Conservation (phyloP, 2,113 vertebrate species). For the Alectura lathami region DNA sequence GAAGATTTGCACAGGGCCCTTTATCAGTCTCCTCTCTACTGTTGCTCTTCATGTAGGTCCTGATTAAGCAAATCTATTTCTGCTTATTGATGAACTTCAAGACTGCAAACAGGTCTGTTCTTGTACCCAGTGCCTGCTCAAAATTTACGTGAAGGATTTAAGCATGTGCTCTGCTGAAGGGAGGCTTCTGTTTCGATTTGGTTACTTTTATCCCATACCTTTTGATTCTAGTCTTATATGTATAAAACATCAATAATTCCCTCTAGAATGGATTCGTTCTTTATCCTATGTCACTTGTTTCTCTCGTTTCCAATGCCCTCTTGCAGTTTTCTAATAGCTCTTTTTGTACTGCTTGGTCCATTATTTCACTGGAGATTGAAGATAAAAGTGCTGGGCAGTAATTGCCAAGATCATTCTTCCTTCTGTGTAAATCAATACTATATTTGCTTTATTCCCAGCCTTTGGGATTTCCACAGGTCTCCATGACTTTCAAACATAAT, state of each 20-base stretch:
- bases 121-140: neutral
- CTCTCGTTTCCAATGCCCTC: slow-evolving; percentile 24
- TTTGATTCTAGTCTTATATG: slow-evolving; percentile 37
- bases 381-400: slow-evolving; percentile 58
- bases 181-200: neutral
- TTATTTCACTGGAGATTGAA: slow-evolving; percentile 64
- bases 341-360: slow-evolving; percentile 38
- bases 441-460: slow-evolving; percentile 60
- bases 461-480: slow-evolving; percentile 55
- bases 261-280: slow-evolving; percentile 26
- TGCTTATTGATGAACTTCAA: neutral
- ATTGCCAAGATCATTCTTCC: slow-evolving; percentile 58
- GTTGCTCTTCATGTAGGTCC: neutral
- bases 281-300: slow-evolving; percentile 38
- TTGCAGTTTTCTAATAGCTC: slow-evolving; percentile 50
- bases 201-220: slow-evolving; percentile 35
- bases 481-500: slow-evolving; percentile 67
- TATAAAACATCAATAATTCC: slow-evolving; percentile 37
- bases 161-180: neutral
- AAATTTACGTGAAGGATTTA: slow-evolving; percentile 15
- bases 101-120: neutral
- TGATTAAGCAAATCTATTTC: neutral
- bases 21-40: neutral
- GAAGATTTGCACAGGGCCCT: neutral
- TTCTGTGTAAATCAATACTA: slow-evolving; percentile 65